Evolutionary conservation across 2,888 invertebrate genomes (phyloP).

Genomic region (Agrilus biguttatus): DNA sequence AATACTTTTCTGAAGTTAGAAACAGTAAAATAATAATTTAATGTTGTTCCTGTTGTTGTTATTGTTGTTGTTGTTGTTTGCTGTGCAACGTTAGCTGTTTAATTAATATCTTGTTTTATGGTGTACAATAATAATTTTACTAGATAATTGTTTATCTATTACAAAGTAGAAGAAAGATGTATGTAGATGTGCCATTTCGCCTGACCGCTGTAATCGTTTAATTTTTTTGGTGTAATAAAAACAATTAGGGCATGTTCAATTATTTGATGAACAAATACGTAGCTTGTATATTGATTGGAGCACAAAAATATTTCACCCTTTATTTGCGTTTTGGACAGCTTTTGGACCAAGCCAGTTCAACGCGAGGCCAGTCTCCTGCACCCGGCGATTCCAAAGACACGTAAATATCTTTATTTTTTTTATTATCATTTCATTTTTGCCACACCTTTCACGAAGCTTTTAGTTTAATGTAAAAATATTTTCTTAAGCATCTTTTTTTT

Average conservation of each 20-base stretch:
- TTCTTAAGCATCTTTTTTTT: too few relatives aligned
- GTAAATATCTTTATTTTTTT: conserved; percentile 42
- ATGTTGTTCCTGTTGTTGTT: background rate
- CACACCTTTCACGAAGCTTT: background rate
- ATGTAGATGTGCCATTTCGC: too few relatives aligned
- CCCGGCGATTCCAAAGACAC: conserved; percentile 40
- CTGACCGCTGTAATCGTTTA: too few relatives aligned
- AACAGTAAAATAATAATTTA: too few relatives aligned
- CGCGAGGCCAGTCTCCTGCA: conserved; percentile 38
- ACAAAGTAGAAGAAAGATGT: too few relatives aligned
- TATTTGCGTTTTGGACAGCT: conserved; percentile 51
- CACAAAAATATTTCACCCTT: conserved; percentile 29
- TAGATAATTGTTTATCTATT: background rate
- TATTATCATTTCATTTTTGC: conserved; percentile 19
- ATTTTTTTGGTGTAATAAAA: too few relatives aligned
- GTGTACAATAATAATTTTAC: conserved; percentile 3
- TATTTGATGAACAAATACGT: background rate
- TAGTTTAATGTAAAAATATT: background rate
- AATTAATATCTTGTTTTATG: conserved; percentile 1
- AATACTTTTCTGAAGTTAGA: too few relatives aligned
- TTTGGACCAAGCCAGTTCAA: conserved; percentile 48
- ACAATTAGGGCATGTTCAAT: too few relatives aligned
- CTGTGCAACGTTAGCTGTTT: too few relatives aligned
- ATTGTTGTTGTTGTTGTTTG: background rate
- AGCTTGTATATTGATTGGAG: conserved; percentile 7